Evolutionary conservation across 1,140 invertebrate genomes (phyloP).

Genomic region (Drosophila kepulauana): DNA sequence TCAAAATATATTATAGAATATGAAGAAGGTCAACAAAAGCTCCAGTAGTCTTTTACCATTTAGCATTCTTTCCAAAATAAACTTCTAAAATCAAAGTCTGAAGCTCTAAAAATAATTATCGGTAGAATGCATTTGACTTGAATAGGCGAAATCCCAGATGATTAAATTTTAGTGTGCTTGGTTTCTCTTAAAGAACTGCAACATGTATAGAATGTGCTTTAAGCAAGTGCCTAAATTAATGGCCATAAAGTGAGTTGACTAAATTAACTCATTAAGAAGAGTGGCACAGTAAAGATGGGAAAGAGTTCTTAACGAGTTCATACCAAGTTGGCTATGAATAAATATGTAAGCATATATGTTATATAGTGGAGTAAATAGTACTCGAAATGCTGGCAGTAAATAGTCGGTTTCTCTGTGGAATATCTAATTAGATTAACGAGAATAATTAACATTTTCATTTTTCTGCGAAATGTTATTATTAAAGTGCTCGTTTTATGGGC

Average conservation of each 20-base stretch:
- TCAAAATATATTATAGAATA: too few species aligned
- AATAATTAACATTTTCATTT: conserved; percentile 10
- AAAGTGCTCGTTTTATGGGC: conserved; percentile 5
- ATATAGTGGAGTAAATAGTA: neutral
- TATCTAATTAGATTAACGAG: conserved; percentile 13
- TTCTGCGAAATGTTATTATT: conserved; percentile 17
- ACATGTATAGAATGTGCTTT: neutral
- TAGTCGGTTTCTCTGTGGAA: neutral
- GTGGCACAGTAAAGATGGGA: conserved; percentile 36
- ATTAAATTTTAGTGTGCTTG: conserved; percentile 11
- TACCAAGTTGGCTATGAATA: conserved; percentile 2
- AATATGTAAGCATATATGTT: neutral
- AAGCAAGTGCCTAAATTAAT: conserved; percentile 27
- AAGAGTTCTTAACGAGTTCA: conserved; percentile 30
- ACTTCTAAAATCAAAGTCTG: neutral
- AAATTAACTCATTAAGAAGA: conserved; percentile 47
- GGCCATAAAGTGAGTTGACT: conserved; percentile 49
- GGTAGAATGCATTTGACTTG: neutral
- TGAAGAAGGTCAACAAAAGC: too few species aligned
- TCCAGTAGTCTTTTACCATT: too few species aligned
- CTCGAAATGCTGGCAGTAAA: conserved; percentile 1
- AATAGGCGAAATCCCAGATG: neutral
- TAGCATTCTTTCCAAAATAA: too few species aligned
- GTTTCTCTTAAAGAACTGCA: neutral
- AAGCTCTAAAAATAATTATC: neutral